Conservation (phyloP, 2,113 vertebrate genomes). For the Struthio camelus region DNA sequence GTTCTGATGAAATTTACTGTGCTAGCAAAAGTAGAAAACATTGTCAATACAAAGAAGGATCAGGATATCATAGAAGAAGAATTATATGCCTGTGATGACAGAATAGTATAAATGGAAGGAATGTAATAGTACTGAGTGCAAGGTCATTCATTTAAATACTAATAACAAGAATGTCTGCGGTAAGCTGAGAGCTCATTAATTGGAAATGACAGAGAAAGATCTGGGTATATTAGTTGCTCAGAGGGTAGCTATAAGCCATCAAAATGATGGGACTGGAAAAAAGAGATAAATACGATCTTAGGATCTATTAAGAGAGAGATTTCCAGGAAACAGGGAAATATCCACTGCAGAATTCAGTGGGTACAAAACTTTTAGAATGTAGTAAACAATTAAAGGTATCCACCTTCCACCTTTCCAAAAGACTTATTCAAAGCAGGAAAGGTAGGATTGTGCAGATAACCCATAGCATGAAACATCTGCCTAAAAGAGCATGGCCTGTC, state of each 20-base stretch:
- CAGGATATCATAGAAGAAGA: constrained; percentile 4
- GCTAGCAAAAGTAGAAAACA: neutral
- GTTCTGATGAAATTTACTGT: neutral
- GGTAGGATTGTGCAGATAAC: neutral
- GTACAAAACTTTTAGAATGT: neutral
- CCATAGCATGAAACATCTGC: neutral
- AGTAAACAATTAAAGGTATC: neutral
- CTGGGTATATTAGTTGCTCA: constrained; percentile 54
- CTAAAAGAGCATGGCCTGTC: neutral
- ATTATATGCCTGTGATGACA: constrained; percentile 31
- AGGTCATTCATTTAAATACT: constrained; percentile 67
- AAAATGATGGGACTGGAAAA: constrained; percentile 39
- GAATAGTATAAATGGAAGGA: constrained; percentile 55
- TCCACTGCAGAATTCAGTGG: neutral
- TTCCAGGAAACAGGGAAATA: constrained; percentile 9
- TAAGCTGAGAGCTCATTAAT: constrained; percentile 61
- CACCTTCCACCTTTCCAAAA: neutral
- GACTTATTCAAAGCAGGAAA: neutral
- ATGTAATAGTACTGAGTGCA: constrained; percentile 41
- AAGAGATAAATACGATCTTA: constrained; percentile 17
- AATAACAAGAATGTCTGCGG: constrained; percentile 58
- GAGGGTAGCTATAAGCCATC: constrained; percentile 22
- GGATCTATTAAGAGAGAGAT: neutral
- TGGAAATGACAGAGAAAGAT: constrained; percentile 61
- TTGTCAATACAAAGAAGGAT: neutral